Evolutionary conservation across 2,113 vertebrate species (phyloP), one percentile per base, ranked within the genome.

Genomic region (Spilogale gracilis): DNA sequence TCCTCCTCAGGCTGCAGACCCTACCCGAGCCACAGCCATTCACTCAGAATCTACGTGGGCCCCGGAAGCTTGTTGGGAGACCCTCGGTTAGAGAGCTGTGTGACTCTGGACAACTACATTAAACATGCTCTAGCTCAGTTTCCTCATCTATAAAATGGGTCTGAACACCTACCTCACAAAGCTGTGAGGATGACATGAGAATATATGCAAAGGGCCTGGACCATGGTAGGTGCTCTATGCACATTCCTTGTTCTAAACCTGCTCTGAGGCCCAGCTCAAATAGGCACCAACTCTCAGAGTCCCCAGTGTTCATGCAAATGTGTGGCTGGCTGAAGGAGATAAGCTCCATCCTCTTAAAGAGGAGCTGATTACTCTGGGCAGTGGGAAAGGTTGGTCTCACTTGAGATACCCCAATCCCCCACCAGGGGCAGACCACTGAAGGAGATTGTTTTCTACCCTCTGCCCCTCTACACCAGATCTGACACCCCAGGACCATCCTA

Each of bases 301-400:
- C 54, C 89, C 30, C 43, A 63, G 3, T 0, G 9, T 48, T 74
- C 45, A 69, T 89, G 94, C 90, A 92, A 58, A 91, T 65, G 14
- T 73, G 65, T 50, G 76, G 65, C 81, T 76, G 16, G 58, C 38
- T 38, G 38, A 38, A 76, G 48, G 38, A 65, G 45, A 25, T 4
- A 0, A 67, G 25, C 25, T 4, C 27, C 23, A 0, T 12, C 7
- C 0, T 38, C 12, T 0, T 45, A 56, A 17, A 7, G 23, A 58
- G 50, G 60, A 56, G 16, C 8, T 86, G 73, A 48, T 38, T 74
- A 69, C 52, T 32, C 25, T 32, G 27, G 27, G 58, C 3, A 20
- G 27, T 18, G 9, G 5, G 69, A 54, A 56, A 3, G 38, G 9
- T 8, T 8, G 0, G 60, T 74, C 65, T 63, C 3, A 9, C 61